Evolutionary conservation across 1,140 invertebrate species (phyloP).

Genomic region (Listronotus bonariensis): DNA sequence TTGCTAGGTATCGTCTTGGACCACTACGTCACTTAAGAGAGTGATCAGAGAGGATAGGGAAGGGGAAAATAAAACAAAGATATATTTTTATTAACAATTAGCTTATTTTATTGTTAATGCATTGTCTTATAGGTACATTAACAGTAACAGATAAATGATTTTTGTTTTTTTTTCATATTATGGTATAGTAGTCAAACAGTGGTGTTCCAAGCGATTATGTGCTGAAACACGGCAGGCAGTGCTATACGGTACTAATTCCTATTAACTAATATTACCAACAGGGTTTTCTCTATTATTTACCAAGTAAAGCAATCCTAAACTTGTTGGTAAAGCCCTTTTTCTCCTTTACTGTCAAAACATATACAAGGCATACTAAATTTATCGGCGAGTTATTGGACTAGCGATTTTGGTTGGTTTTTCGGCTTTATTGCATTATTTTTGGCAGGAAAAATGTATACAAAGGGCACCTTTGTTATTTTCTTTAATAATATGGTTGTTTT

Average conservation of each 20-base stretch:
- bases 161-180: slow-evolving; percentile 43
- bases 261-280: slow-evolving; percentile 37
- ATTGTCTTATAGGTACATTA: slow-evolving; percentile 44
- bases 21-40: too few relatives aligned
- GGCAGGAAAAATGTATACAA: too few relatives aligned
- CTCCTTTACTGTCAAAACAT: too few relatives aligned
- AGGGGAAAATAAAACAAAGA: slow-evolving; percentile 22
- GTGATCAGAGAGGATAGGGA: too few relatives aligned
- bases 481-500: too few relatives aligned
- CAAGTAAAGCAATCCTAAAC: too few relatives aligned
- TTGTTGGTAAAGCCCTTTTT: too few relatives aligned
- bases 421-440: too few relatives aligned
- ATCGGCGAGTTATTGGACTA: background rate
- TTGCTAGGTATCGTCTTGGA: too few relatives aligned
- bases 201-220: slow-evolving; percentile 56
- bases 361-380: too few relatives aligned
- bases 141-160: slow-evolving; percentile 54
- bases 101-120: slow-evolving; percentile 42
- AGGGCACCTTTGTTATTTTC: too few relatives aligned
- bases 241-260: slow-evolving; percentile 54
- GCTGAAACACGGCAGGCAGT: slow-evolving; percentile 56
- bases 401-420: slow-evolving; percentile 5
- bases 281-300: slow-evolving; percentile 6
- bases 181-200: slow-evolving; percentile 54
- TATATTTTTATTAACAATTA: slow-evolving; percentile 40